phyloP scores from a whole-genome alignment of 2,797 vertebrate genomes.

The Coendou prehensilis region DNA sequence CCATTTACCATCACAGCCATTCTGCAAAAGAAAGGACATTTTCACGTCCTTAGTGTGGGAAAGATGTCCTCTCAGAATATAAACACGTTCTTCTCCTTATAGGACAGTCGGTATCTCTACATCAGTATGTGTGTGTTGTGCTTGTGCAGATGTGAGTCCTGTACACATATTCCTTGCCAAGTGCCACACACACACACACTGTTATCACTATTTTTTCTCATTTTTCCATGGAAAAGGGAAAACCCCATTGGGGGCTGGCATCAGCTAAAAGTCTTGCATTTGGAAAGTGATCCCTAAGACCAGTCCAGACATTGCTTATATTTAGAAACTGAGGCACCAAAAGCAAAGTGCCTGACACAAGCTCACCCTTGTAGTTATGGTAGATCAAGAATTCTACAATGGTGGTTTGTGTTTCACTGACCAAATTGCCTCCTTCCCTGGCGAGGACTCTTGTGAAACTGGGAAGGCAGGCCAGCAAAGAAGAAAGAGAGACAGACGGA shows the following conservation, averaged over 20 bases:
- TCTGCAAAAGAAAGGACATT: neutral
- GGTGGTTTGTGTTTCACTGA: neutral
- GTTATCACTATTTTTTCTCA: neutral
- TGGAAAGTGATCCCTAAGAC: neutral
- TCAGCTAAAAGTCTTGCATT: neutral
- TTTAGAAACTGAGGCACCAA: slow-evolving; percentile 16
- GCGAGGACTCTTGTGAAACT: neutral
- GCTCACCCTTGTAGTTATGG: neutral
- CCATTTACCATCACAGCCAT: neutral
- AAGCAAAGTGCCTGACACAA: neutral
- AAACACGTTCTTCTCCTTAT: neutral
- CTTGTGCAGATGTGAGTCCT: rapidly evolving
- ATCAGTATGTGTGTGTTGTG: neutral
- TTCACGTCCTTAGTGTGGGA: neutral
- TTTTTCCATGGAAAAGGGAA: neutral
- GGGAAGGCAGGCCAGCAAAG: neutral
- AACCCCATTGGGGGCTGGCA: too few relatives aligned
- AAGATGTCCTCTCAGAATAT: neutral
- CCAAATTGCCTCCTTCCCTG: neutral
- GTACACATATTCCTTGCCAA: neutral
- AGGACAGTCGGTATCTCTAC: neutral
- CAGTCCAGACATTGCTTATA: neutral
- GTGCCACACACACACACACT: rapidly evolving
- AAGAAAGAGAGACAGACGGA: neutral
- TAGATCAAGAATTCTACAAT: neutral